Evolutionary conservation across 2,113 vertebrate genomes (phyloP), one percentile per base, ranked within the genome.

Genomic region (Syrrhaptes paradoxus): DNA sequence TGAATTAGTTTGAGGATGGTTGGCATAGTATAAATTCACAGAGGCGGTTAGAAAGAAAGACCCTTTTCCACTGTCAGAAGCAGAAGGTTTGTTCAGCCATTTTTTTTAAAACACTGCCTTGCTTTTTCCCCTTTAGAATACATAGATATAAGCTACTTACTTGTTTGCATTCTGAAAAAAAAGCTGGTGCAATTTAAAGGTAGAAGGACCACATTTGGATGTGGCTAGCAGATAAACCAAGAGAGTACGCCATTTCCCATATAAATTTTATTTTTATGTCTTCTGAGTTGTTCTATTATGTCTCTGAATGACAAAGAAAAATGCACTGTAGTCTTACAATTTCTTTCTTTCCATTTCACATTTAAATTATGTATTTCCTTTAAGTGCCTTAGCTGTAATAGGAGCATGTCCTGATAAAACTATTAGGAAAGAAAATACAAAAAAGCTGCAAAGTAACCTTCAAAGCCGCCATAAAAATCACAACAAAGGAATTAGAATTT

Each of bases 401-500:
- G 84, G 95, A 93, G 36, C 86, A 85, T 89, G 62, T 83, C 57
- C 55, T 61, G 91, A 90, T 95, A 93, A 97, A 95, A 93, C 88
- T 93, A 86, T 91, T 96, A 95, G 71, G 38, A 94, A 95, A 92
- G 76, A 95, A 93, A 90, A 96, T 81, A 94, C 52, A 76, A 95
- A 97, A 96, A 96, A 86, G 24, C 73, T 90, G 91, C 84, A 95
- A 96, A 91, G 61, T 91, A 94, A 95, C 73, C 81, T 97, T 98
- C 91, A 96, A 97, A 97, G 76, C 17, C 70, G 91, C 72, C 89
- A 67, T 89, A 95, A 93, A 97, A 97, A 97, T 96, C 93, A 95
- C 92, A 97, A 95, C 89, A 93, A 91, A 97, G 54, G 96, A 97
- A 97, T 96, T 90, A 87, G 89, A 94, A 94, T 95, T 93, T 95